phyloP scores from a whole-genome alignment of 2,797 vertebrate species.

The Threskiornis aethiopicus region DNA sequence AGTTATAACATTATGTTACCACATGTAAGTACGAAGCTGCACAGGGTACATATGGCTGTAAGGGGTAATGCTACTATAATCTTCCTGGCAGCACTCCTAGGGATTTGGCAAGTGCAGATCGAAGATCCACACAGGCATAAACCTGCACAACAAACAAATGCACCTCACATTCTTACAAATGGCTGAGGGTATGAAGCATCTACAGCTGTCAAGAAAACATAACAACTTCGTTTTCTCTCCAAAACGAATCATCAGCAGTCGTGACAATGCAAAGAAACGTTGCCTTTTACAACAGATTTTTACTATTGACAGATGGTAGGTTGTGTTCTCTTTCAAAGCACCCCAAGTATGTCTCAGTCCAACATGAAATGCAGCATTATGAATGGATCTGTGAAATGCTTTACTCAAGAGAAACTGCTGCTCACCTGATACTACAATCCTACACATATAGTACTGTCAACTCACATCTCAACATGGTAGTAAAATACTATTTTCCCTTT shows the following conservation, averaged over 20 bases:
- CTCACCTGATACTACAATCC: neutral
- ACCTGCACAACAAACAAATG: slow-evolving; percentile 11
- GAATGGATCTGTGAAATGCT: neutral
- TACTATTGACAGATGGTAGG: neutral
- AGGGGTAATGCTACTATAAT: slow-evolving; percentile 41
- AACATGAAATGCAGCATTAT: neutral
- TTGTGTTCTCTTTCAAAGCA: neutral
- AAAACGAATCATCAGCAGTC: neutral
- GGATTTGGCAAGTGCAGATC: slow-evolving; percentile 13
- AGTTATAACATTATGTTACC: neutral
- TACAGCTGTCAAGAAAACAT: neutral
- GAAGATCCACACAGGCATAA: neutral
- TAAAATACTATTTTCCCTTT: neutral
- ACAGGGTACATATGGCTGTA: slow-evolving; percentile 3
- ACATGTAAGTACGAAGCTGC: neutral
- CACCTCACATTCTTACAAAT: neutral
- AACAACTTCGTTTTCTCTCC: neutral
- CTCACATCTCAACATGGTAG: neutral
- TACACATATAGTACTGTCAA: neutral
- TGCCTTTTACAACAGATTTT: neutral
- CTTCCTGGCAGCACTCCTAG: neutral
- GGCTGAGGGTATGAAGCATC: neutral
- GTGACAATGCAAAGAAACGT: neutral
- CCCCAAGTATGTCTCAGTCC: neutral
- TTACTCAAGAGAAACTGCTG: neutral